phyloP scores from a whole-genome alignment of 2,888 invertebrate species.

The Campoplex capitator region DNA sequence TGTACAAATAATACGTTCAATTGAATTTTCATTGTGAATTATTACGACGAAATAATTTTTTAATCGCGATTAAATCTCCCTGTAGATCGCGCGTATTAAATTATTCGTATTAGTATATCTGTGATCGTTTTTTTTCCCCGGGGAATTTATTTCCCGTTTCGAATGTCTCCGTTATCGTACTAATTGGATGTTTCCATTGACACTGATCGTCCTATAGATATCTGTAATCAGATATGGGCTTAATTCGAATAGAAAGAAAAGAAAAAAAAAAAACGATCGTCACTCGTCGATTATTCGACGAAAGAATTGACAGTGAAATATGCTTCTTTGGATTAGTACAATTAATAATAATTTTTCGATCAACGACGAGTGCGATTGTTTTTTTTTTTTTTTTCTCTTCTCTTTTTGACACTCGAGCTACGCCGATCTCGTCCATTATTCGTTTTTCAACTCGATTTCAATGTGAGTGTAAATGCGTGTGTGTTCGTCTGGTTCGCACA shows the following conservation, averaged over 20 bases:
- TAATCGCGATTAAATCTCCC: constrained; percentile 23
- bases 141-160: constrained; percentile 12
- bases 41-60: background rate
- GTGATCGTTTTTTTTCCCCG: constrained; percentile 29
- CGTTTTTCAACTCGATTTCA: constrained; percentile 44
- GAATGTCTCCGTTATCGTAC: constrained; percentile 53
- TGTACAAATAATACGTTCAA: background rate
- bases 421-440: constrained; percentile 31
- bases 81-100: constrained; percentile 47
- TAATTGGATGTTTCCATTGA: constrained; percentile 57
- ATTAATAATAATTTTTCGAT: background rate
- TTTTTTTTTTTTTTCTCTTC: background rate
- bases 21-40: background rate
- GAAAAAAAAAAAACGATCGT: background rate
- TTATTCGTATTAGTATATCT: constrained; percentile 55
- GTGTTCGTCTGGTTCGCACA: constrained; percentile 39
- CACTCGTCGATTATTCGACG: background rate
- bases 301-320: background rate
- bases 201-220: constrained; percentile 40
- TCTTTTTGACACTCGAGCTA: background rate
- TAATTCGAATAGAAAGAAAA: constrained; percentile 1
- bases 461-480: constrained; percentile 49
- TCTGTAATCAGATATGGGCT: constrained; percentile 18
- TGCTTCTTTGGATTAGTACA: background rate
- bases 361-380: background rate